Evolutionary conservation across 1,140 invertebrate genomes (phyloP).

Genomic region (Drosophila nigromelanica): DNA sequence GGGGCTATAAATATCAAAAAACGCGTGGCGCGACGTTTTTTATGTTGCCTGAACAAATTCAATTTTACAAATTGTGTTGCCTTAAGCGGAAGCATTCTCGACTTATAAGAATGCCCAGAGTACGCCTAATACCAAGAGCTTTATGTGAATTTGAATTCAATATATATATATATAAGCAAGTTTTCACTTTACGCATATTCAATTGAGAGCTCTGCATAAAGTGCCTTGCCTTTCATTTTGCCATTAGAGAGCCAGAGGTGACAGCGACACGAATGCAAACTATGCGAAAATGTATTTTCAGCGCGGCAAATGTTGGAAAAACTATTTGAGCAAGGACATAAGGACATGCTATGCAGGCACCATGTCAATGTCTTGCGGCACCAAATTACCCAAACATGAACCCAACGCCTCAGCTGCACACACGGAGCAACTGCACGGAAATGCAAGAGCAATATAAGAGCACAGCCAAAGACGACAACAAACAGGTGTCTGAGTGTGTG

Average conservation of each 20-base stretch:
- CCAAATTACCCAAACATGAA: slow-evolving; percentile 50
- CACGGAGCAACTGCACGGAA: slow-evolving; percentile 9
- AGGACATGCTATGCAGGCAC: slow-evolving; percentile 51
- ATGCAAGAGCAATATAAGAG: no score
- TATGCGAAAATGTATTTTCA: slow-evolving; percentile 67
- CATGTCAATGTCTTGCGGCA: slow-evolving; percentile 69
- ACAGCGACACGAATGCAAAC: slow-evolving; percentile 42
- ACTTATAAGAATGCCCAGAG: not conserved
- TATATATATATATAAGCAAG: not conserved
- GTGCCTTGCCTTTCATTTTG: not conserved
- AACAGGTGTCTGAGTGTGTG: slow-evolving; percentile 10
- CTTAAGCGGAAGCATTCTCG: not conserved
- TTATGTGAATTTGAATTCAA: no score
- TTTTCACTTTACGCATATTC: not conserved
- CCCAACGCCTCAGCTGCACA: slow-evolving; percentile 14
- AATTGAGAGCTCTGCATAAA: not conserved
- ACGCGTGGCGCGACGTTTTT: not conserved
- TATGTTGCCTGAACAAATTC: not conserved
- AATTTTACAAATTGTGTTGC: slow-evolving; percentile 35
- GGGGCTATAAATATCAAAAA: slow-evolving; percentile 30
- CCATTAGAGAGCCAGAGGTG: slow-evolving; percentile 24
- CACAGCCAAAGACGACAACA: no score
- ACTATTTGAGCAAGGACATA: slow-evolving; percentile 47
- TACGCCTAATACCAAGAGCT: no score
- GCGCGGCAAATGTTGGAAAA: slow-evolving; percentile 38